Percentiles rank a stretch among this genome's conserved stretches.
Evolutionary conservation across 2,888 invertebrate species (phyloP).

Genomic region (Lithophane semibrunnea): DNA sequence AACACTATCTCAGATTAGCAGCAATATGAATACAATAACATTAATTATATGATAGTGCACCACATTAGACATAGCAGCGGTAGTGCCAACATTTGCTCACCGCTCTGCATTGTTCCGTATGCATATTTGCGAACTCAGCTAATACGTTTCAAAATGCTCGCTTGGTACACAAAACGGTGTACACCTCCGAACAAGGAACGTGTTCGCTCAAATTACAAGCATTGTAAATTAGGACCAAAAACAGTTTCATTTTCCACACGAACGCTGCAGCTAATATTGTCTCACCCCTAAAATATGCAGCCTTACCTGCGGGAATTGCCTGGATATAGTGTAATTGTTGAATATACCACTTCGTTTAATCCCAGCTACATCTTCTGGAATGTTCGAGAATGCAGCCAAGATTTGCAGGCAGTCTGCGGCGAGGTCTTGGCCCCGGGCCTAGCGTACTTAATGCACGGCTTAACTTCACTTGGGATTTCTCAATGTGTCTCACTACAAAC

Average conservation of each 20-base stretch:
- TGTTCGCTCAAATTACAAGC: slow-evolving; percentile 83
- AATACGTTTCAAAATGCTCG: slow-evolving; percentile 80
- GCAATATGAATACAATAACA: slow-evolving; percentile 28
- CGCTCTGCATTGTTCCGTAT: slow-evolving; percentile 72
- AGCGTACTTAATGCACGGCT: slow-evolving; percentile 84
- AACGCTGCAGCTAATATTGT: slow-evolving; percentile 90
- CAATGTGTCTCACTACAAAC: slow-evolving; percentile 71
- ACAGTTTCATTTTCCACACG: slow-evolving; percentile 91
- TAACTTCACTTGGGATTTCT: slow-evolving; percentile 80
- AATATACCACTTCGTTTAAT: slow-evolving; percentile 89
- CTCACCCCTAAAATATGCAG: slow-evolving; percentile 88
- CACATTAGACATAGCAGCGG: slow-evolving; percentile 63
- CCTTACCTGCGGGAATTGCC: slow-evolving; percentile 85
- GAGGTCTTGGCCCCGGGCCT: slow-evolving; percentile 87
- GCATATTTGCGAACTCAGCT: slow-evolving; percentile 80
- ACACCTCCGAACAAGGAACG: slow-evolving; percentile 77
- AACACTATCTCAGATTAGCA: slow-evolving; percentile 24
- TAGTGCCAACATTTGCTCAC: slow-evolving; percentile 70
- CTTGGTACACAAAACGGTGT: slow-evolving; percentile 74
- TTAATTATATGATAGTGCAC: slow-evolving; percentile 39
- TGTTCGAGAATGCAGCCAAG: slow-evolving; percentile 89
- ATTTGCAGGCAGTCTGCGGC: slow-evolving; percentile 87
- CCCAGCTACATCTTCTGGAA: slow-evolving; percentile 88
- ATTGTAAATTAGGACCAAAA: slow-evolving; percentile 88
- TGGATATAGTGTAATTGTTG: slow-evolving; percentile 88